These are phyloP conservation scores for Pinna nobilis DNA, from an alignment of 1,140 invertebrate species.

Conservation along the genomic window DNA sequence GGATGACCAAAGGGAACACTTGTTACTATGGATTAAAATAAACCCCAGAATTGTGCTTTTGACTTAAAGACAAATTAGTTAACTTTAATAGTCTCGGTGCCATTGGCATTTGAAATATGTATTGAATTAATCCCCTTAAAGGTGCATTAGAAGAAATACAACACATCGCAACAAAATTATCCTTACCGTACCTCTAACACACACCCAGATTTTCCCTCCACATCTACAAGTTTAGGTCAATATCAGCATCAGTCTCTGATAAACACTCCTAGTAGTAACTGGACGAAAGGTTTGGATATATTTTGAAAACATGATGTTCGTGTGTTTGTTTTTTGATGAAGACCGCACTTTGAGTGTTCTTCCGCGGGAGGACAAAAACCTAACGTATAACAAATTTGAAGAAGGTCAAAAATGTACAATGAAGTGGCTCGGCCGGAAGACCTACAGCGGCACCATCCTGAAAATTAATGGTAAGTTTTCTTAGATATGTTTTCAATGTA, in stretches of 20 bases:
- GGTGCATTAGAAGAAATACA: too few relatives aligned
- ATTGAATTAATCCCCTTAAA: too few relatives aligned
- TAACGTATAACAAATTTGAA: neutral
- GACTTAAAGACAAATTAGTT: neutral
- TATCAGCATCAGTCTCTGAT: neutral
- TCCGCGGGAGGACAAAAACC: neutral
- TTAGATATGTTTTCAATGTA: too few relatives aligned
- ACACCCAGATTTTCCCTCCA: neutral
- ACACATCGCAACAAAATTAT: neutral
- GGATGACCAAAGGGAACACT: neutral
- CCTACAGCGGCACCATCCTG: neutral
- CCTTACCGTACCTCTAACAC: neutral
- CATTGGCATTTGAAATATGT: too few relatives aligned
- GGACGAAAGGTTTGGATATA: neutral
- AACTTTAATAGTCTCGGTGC: too few relatives aligned
- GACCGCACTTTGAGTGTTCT: neutral
- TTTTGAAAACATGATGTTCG: neutral
- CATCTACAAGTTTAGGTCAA: too few relatives aligned
- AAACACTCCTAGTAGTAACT: neutral
- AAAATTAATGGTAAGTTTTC: conserved; percentile 1
- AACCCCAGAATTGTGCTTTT: neutral
- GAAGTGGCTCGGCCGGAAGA: neutral
- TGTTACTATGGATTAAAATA: neutral
- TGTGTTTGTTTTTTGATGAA: neutral
- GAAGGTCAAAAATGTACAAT: neutral